Evolutionary conservation across 1,140 invertebrate genomes (phyloP).

Genomic region (Pseudobourletiella spinata): DNA sequence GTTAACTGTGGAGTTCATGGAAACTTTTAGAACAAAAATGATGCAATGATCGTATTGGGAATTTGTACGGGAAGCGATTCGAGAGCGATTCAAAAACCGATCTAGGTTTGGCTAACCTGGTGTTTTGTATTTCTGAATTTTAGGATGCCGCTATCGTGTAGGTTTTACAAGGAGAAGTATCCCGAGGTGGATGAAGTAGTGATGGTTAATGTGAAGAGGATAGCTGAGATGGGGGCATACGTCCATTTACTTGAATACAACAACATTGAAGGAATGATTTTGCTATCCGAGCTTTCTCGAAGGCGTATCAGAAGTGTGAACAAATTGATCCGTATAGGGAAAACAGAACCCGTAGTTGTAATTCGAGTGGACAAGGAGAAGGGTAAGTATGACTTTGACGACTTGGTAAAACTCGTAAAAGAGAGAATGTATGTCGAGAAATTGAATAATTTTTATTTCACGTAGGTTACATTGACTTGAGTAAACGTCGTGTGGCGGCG

Average conservation of each 20-base stretch:
- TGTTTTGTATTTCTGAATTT: background rate
- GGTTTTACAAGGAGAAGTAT: constrained; percentile 96
- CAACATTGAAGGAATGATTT: constrained; percentile 96
- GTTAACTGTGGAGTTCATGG: no score
- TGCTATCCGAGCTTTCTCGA: constrained; percentile 91
- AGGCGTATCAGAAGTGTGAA: constrained; percentile 98
- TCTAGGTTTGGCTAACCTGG: no score
- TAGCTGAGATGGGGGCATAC: constrained; percentile 99
- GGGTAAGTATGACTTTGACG: constrained; percentile 52
- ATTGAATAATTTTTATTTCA: constrained; percentile 11
- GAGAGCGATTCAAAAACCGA: no score
- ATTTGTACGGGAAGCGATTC: no score
- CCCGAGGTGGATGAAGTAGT: constrained; percentile 99
- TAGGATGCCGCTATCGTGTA: constrained; percentile 86
- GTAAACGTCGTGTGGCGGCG: constrained; percentile 93
- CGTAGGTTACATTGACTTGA: constrained; percentile 96
- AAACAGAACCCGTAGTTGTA: constrained; percentile 97
- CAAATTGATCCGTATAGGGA: constrained; percentile 96
- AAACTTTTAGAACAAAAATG: no score
- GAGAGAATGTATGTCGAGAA: no score
- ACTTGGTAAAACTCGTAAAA: background rate
- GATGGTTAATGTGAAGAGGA: constrained; percentile 97
- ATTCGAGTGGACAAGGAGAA: constrained; percentile 99
- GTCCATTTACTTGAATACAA: constrained; percentile 97
- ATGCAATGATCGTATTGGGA: no score